Evolutionary conservation across 2,797 vertebrate genomes (phyloP).

Genomic region (Brachyalestes nurse): DNA sequence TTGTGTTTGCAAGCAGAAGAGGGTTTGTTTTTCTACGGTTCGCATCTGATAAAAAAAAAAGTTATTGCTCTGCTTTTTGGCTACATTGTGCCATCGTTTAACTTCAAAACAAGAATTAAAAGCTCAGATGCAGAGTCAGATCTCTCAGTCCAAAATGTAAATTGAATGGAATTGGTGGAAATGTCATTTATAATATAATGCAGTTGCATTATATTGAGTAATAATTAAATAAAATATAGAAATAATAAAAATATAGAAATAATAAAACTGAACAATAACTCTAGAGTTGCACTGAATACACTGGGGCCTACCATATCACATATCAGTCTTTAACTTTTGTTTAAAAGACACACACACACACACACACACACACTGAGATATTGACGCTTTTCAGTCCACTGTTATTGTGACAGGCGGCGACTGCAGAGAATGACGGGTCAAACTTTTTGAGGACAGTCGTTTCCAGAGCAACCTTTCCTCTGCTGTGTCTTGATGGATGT

Average conservation of each 20-base stretch:
- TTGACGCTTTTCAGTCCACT: slow-evolving; percentile 34
- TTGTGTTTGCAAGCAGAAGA: neutral
- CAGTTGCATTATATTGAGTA: neutral
- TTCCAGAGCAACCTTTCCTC: slow-evolving; percentile 38
- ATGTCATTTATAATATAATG: neutral
- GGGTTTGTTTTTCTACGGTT: too few species aligned
- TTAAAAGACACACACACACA: slow-evolving; percentile 10
- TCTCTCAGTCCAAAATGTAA: neutral
- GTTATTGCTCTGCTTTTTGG: neutral
- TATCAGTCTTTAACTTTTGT: neutral
- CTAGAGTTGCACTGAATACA: neutral
- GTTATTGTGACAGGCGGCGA: slow-evolving; percentile 37
- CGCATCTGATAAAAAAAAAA: neutral
- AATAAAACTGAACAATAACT: too few species aligned
- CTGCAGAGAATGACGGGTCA: slow-evolving; percentile 29
- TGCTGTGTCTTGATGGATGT: slow-evolving; percentile 44
- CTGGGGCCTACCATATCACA: neutral
- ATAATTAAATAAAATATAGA: too few species aligned
- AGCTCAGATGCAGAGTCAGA: neutral
- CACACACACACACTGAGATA: slow-evolving; percentile 22
- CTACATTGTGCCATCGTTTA: neutral
- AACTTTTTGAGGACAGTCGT: slow-evolving; percentile 39
- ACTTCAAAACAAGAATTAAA: neutral
- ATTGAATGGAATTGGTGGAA: neutral
- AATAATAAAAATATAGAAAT: too few species aligned